Base-by-base conservation (phyloP, 2,797 vertebrate species). In the Arremon aurantiirostris region DNA sequence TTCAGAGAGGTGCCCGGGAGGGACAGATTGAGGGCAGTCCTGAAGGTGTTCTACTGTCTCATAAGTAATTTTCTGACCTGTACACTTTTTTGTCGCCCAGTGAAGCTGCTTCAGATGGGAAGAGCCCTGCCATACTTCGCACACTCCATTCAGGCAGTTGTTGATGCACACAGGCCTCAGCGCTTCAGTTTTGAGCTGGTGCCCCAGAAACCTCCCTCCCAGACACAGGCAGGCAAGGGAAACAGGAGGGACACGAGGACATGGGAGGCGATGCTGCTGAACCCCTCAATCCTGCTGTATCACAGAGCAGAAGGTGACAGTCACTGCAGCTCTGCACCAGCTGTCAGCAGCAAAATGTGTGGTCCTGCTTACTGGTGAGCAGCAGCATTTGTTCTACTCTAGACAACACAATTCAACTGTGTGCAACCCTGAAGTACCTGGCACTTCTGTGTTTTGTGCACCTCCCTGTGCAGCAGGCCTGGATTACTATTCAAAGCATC, bases 141-240 rank as follows among this genome's bases (percentile, higher is more conserved):
- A 1, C 20, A 44, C 5, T 11, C 18, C 1, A 0, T 46, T 61
- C 34, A 79, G 57, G 19, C 0, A 5, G 24, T 42, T 57, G 5
- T 12, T 39, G n/a, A 61, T 21, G 50, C 11, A 24, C 27, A 70
- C 11, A 28, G 23, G 11, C 35, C n/a, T 66, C 82, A 70, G 52
- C 44, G 32, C 26, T 77, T 34, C 5, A 7, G 4, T 50, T 89
- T 69, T 1, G 3, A 71, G 28, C 16, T 79, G 56, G 8, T 73
- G 39, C 1, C 16, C 14, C 50, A 44, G 8, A 50, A 6, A 49
- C 6, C 35, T 65, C 21, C 60, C 44, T 65, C 18, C 32, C 35
- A 32, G 27, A 50, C 27, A 32, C 12, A 52, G 37, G 37, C 39
- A 76, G 37, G 37, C 11, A 68, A n/a, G n/a, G 15, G 46, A 44